Percentiles rank a stretch among this genome's conserved stretches.
phyloP scores from a whole-genome alignment of 2,797 vertebrate species.

The Bryconaethiops microstoma region DNA sequence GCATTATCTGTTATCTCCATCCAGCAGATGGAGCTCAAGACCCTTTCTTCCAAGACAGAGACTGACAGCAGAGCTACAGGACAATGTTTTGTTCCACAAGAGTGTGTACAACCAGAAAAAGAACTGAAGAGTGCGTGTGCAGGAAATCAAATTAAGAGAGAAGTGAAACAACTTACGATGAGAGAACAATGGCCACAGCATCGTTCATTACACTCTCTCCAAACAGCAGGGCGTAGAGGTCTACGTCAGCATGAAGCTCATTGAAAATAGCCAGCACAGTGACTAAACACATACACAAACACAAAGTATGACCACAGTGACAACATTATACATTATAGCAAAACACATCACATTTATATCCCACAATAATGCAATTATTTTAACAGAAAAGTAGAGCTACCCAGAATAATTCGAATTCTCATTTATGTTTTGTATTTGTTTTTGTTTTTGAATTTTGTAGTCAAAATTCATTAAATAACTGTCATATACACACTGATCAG shows the following conservation, averaged over 20 bases:
- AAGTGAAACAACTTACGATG: conserved; percentile 32
- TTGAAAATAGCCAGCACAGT: conserved; percentile 98
- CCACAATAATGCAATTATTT: too few species aligned
- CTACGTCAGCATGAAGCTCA: conserved; percentile 93
- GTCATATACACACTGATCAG: too few species aligned
- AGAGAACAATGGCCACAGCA: conserved; percentile 89
- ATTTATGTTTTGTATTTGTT: too few species aligned
- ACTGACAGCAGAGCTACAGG: not conserved
- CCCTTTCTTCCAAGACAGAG: not conserved
- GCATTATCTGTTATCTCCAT: too few species aligned
- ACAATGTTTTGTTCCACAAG: conserved; percentile 21
- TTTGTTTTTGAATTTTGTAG: too few species aligned
- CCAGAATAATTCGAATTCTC: too few species aligned
- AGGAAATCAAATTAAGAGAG: not conserved
- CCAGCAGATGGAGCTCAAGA: conserved; percentile 68
- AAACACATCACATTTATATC: too few species aligned
- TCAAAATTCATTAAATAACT: too few species aligned
- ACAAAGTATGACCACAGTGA: conserved; percentile 24
- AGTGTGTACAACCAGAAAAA: conserved; percentile 53
- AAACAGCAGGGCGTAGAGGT: conserved; percentile 97
- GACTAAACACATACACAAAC: conserved; percentile 72
- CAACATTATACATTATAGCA: not conserved
- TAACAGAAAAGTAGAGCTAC: too few species aligned
- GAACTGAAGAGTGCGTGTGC: not conserved
- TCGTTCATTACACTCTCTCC: conserved; percentile 98